Base-by-base conservation (phyloP, 1,140 invertebrate genomes). In the Lasioglossum albipes region DNA sequence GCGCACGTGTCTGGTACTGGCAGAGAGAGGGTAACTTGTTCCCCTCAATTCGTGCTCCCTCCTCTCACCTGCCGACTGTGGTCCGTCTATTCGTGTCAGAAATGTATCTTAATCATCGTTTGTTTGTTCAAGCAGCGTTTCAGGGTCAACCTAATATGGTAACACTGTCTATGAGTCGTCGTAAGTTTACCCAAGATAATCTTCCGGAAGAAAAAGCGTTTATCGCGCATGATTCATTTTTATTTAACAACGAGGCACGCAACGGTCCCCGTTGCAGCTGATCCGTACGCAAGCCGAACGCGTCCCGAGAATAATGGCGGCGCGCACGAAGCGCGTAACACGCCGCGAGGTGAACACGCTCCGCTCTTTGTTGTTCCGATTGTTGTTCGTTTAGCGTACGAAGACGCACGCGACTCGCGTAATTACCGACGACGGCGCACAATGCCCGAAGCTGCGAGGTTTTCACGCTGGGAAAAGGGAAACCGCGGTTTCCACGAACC, bases 191-290 rank as follows among this genome's bases (percentile, higher is more conserved):
- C 45, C 12, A 49, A 49, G 45, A 49, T 49, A 49, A 12, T 12
- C 0, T 49, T 3, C 45, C 45, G 45, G 45, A 49, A 49, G 45
- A 12, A 49, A 49, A 49, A 49, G 45, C 10, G 10, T 49, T 49
- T 49, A 49, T 49, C 45, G 45, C 0, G 45, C 36, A 12, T 79
- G 81, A 79, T 73, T 82, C 81, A 82, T 73, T 52, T 31, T 22
- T 42, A 61, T 69, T 73, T 73, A 49, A 27, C 59, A 52, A 27
- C 54, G 5, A 42, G 64, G 41, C 6, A 45, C 42, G 20, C 31
- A 12, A 66, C 42, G 52, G 57, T 68, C 49, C 31, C 76, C 42
- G 66, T 67, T 57, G 12, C 68, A 62, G 69, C 52, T 57, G n/a
- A 64, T 68, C 45, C 73, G 67, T 66, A 73, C 79, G 79, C 73